Conservation (phyloP, 2,113 vertebrate genomes). For the Paradisaea rubra region DNA sequence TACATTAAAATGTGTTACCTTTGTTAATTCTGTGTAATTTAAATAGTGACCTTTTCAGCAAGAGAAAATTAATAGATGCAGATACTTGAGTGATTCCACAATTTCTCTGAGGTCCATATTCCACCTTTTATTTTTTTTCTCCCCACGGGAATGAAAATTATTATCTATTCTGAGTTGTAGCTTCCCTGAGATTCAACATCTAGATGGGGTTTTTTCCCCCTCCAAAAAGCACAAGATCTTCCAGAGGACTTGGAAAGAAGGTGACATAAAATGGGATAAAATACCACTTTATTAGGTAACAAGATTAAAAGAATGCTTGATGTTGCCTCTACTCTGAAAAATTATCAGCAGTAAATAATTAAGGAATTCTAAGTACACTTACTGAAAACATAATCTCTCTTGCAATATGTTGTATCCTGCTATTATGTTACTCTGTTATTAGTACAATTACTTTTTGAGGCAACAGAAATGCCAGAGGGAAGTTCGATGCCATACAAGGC, state of each 20-base stretch:
- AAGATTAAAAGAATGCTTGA: not conserved
- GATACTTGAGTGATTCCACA: not conserved
- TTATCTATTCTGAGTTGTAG: not conserved
- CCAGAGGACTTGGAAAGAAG: not conserved
- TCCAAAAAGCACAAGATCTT: not conserved
- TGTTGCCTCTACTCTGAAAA: not conserved
- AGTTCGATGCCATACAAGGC: not conserved
- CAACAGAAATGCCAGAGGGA: not conserved
- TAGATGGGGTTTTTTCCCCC: not conserved
- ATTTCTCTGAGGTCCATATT: not conserved
- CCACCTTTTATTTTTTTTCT: not conserved
- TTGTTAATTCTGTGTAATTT: not conserved
- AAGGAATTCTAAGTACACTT: not conserved
- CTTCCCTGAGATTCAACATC: not conserved
- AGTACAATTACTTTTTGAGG: not conserved
- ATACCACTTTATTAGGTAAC: not conserved
- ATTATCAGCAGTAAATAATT: not conserved
- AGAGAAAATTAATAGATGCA: not conserved
- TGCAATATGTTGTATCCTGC: not conserved
- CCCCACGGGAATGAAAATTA: not conserved
- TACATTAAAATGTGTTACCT: not conserved
- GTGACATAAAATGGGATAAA: not conserved
- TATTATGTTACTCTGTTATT: not conserved
- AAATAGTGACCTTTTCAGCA: not conserved
- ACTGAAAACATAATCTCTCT: not conserved